phyloP scores from a whole-genome alignment of 2,888 invertebrate genomes.

The Clunio marinus region DNA sequence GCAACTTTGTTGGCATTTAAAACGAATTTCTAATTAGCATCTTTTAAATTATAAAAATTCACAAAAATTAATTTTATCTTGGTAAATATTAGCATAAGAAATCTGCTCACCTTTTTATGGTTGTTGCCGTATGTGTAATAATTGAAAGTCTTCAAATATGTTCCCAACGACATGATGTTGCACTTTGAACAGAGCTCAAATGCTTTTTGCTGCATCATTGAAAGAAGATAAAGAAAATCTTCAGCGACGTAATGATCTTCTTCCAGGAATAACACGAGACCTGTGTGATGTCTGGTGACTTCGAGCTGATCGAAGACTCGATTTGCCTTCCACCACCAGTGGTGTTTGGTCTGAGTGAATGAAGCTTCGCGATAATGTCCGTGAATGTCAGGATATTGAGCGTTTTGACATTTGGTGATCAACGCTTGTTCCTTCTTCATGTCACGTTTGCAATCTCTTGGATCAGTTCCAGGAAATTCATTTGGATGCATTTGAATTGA shows the following conservation, averaged over 20 bases:
- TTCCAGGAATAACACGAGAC: conserved; percentile 58
- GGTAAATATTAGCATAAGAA: too few relatives aligned
- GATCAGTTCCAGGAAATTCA: conserved; percentile 90
- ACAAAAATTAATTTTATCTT: too few relatives aligned
- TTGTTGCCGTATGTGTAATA: conserved; percentile 67
- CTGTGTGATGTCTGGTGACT: conserved; percentile 76
- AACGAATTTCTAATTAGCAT: too few relatives aligned
- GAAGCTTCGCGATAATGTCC: conserved; percentile 96
- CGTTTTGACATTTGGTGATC: conserved; percentile 81
- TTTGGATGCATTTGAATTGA: conserved; percentile 92
- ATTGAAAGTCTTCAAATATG: conserved; percentile 88
- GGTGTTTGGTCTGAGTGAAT: conserved; percentile 97
- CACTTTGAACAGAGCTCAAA: conserved; percentile 80
- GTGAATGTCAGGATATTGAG: conserved; percentile 87
- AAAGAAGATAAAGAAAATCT: conserved; percentile 84
- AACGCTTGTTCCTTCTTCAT: conserved; percentile 76
- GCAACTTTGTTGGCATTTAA: too few relatives aligned
- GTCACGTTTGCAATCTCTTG: conserved; percentile 88
- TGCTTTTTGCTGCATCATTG: conserved; percentile 70
- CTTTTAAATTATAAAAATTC: too few relatives aligned
- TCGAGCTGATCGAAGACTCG: conserved; percentile 87
- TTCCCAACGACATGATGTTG: conserved; percentile 88
- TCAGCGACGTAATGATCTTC: conserved; percentile 71
- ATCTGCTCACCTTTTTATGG: conserved; percentile 59
- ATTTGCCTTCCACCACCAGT: conserved; percentile 99